Percentiles rank a stretch among this genome's conserved stretches.
These are phyloP conservation scores for Fregata magnificens DNA, from an alignment of 2,113 vertebrate genomes.

Conservation along the genomic window DNA sequence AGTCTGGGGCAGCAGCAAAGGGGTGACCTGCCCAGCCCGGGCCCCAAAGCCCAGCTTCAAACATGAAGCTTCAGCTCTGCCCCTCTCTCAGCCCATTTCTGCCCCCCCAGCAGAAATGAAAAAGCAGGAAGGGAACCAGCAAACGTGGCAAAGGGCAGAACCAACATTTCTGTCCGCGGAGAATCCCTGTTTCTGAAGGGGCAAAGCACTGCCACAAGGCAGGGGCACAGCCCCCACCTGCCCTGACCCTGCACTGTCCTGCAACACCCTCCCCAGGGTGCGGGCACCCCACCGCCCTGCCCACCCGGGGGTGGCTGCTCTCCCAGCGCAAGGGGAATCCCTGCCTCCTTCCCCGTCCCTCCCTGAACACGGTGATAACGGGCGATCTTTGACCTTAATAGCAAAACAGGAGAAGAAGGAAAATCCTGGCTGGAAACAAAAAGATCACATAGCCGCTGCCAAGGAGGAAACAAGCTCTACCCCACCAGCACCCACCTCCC, in stretches of 20 bases:
- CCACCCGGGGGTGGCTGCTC: fast-evolving
- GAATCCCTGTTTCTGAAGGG: background rate
- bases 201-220: background rate
- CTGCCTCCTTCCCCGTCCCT: background rate
- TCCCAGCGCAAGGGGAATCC: too few species aligned
- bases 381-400: background rate
- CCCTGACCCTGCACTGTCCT: background rate
- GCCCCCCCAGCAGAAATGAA: too few species aligned
- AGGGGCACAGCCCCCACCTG: background rate
- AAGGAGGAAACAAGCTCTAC: background rate
- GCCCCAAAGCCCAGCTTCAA: too few species aligned
- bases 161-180: fast-evolving
- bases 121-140: background rate
- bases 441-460: background rate
- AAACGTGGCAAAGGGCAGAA: background rate
- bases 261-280: too few species aligned
- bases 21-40: background rate
- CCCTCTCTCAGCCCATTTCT: too few species aligned
- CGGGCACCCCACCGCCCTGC: fast-evolving
- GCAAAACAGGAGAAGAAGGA: background rate
- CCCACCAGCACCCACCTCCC: background rate
- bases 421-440: background rate
- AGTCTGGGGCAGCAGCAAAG: background rate
- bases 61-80: background rate
- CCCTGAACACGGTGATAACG: fast-evolving